Evolutionary conservation across 23 tunicate genomes (phyloP).

Genomic region (Halocynthia roretzi): DNA sequence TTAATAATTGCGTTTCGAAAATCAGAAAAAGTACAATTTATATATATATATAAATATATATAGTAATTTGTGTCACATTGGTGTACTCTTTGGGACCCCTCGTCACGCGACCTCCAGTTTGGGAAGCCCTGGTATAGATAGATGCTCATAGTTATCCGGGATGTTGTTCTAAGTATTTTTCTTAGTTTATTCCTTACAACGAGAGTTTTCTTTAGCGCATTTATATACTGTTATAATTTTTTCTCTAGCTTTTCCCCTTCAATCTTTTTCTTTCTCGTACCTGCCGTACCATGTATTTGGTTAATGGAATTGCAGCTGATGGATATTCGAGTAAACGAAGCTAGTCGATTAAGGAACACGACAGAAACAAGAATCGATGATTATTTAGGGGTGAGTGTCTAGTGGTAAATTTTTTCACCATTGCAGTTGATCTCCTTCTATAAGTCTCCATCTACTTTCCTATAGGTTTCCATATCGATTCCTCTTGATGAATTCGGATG

Average conservation of each 20-base stretch:
- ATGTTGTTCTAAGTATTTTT: too few species aligned
- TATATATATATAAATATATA: too few species aligned
- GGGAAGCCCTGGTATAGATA: too few species aligned
- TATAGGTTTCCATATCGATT: constrained; percentile 37
- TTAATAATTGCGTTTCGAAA: too few species aligned
- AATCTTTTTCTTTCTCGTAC: constrained; percentile 58
- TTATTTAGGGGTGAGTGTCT: constrained; percentile 26
- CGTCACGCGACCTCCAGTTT: too few species aligned
- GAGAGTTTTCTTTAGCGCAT: too few species aligned
- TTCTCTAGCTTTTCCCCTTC: constrained; percentile 76
- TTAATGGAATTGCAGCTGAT: constrained; percentile 59
- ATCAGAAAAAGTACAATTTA: too few species aligned
- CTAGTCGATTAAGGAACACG: not conserved
- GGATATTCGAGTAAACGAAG: constrained; percentile 10
- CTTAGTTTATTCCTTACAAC: too few species aligned
- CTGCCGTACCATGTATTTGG: constrained; percentile 73
- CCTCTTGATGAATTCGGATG: constrained; percentile 69
- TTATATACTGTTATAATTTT: not conserved
- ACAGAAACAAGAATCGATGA: not conserved
- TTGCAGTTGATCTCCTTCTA: not conserved
- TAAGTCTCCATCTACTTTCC: not conserved
- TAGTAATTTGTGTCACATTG: too few species aligned
- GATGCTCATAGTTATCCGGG: too few species aligned
- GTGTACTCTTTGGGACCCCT: too few species aligned
- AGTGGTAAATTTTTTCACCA: not conserved